Evolutionary conservation across 2,113 vertebrate genomes (phyloP), one percentile per base, ranked within the genome.

Genomic region (Ophthalmolycus amberensis): DNA sequence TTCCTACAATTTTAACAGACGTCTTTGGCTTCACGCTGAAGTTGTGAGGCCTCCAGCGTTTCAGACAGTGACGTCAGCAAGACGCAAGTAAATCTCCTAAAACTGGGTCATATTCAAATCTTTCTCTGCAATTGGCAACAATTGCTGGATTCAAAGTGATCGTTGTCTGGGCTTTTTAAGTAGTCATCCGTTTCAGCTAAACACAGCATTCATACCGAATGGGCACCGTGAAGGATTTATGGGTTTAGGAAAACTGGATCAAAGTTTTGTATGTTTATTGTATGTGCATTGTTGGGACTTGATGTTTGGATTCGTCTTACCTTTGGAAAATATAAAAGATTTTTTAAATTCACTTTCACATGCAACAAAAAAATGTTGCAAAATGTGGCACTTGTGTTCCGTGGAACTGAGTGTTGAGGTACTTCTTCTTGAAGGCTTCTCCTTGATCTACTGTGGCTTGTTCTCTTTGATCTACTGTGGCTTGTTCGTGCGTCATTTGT

Each of bases 71-170:
- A 94, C 88, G 89, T 93, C 92, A 92, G 67, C 42, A 73, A 64
- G 82, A 86, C 32, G 59, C 82, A 84, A 89, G 80, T 87, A 88
- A 90, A 71, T 85, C 91, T 89, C 65, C 78, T 58, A 74, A 92
- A 95, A 92, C 86, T 93, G 74, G 94, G 91, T 92, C 92, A 94
- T 77, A 91, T 88, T 91, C 82, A 90, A 85, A 90, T 90, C 72
- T 71, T 63, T 65, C 77, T 89, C 76, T 71, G 81, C 70, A 87
- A 91, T 70, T 67, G 65, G 29, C 70, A 86, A 79, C 64, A 75
- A 62, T 67, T 62, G 67, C 54, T 76, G 73, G 67, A 69, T 88
- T 59, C 34, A 78, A 69, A 64, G 69, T 70, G 66, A 71, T 40
- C 71, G 60, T 82, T 67, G 25, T 73, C 66, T 54, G 66, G 46